These are phyloP conservation scores for Scytalopus superciliaris DNA, from an alignment of 2,113 vertebrate genomes.

Conservation along the genomic window DNA sequence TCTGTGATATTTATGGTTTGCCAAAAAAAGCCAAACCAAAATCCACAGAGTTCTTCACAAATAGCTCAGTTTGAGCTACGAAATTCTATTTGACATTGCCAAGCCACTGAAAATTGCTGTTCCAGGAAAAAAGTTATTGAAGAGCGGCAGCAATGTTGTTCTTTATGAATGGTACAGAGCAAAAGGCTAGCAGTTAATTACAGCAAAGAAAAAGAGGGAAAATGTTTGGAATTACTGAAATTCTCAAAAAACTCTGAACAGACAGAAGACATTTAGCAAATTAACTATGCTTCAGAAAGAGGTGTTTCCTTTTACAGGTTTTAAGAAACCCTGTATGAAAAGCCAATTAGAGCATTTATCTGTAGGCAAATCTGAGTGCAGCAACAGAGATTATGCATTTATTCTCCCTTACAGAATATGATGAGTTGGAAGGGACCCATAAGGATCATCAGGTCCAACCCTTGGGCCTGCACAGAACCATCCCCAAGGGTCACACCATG, in stretches of 20 bases:
- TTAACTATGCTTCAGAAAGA: background rate
- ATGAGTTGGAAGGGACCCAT: background rate
- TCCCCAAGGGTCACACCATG: background rate
- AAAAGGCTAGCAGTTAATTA: background rate
- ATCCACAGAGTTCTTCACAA: background rate
- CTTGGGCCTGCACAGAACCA: background rate
- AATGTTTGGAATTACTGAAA: background rate
- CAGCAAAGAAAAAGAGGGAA: background rate
- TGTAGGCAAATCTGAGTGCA: background rate
- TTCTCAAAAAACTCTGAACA: background rate
- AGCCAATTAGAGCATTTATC: background rate
- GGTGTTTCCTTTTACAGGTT: background rate
- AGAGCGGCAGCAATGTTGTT: background rate
- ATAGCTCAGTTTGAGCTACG: background rate
- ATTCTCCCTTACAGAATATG: background rate
- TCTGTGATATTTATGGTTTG: background rate
- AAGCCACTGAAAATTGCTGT: slow-evolving; percentile 28
- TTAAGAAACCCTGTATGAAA: background rate
- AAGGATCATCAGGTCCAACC: background rate
- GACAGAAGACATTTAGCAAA: background rate
- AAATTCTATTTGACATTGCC: slow-evolving; percentile 20
- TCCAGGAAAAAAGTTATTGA: slow-evolving; percentile 7
- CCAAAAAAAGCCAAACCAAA: background rate
- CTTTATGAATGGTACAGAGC: background rate
- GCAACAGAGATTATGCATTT: background rate